phyloP scores from a whole-genome alignment of 2,797 vertebrate species.

The Sebastes elongatus region DNA sequence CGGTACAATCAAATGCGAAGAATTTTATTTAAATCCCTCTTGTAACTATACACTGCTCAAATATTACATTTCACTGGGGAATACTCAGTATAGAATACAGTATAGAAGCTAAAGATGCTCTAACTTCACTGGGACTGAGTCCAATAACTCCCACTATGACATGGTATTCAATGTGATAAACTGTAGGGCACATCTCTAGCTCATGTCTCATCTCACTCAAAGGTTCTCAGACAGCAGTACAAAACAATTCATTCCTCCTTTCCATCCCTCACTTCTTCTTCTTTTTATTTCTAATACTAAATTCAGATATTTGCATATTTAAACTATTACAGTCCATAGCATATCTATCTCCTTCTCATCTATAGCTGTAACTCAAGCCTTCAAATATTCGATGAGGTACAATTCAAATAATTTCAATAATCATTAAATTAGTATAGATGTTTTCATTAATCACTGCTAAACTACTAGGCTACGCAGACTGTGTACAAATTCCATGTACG shows the following conservation, averaged over 20 bases:
- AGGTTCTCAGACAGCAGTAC: not conserved
- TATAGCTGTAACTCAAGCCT: not conserved
- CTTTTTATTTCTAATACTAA: not conserved
- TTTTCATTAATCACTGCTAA: not conserved
- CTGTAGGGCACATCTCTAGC: slow-evolving; percentile 16
- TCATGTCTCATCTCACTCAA: slow-evolving; percentile 25
- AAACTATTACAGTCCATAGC: not conserved
- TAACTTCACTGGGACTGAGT: not conserved
- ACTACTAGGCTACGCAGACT: not conserved
- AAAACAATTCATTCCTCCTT: not conserved
- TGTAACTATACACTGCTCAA: too few relatives aligned
- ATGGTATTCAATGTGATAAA: slow-evolving; percentile 10
- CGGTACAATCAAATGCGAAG: too few relatives aligned
- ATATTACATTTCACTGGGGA: too few relatives aligned
- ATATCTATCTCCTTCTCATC: not conserved
- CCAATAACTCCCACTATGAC: slow-evolving; percentile 2
- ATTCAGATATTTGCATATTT: not conserved
- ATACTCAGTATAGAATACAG: too few relatives aligned
- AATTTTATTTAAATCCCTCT: too few relatives aligned
- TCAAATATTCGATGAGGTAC: not conserved
- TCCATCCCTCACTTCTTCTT: not conserved
- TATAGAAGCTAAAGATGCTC: too few relatives aligned
- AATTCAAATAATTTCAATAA: not conserved
- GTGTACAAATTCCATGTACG: not conserved
- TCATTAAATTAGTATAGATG: not conserved